Base-by-base conservation (phyloP, 2,888 invertebrate genomes). In the Atethmia centrago region DNA sequence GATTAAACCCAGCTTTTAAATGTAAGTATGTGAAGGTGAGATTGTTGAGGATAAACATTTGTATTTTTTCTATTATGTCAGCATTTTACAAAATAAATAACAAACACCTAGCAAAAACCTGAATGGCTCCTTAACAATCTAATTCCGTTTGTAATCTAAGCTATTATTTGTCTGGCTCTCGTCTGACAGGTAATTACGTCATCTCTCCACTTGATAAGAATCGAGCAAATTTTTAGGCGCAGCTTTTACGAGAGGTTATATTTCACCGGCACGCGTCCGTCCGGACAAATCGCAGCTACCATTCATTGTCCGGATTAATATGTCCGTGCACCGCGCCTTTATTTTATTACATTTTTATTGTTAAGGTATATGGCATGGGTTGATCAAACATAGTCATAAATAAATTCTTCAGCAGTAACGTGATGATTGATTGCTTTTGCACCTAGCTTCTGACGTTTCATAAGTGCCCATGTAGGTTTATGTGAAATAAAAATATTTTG, bases 181-280 rank as follows among this genome's bases (percentile, higher is more conserved):
- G 80, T 84, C 80, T 79, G 89, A 89, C 90, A 87, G 90, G 86
- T 88, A 88, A 90, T 89, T 88, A 85, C 83, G 77, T 77, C 78
- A 81, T 81, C 66, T 78, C 75, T 42, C 58, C 66, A 69, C 71
- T 70, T 75, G 85, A 87, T 85, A 88, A 85, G 74, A 72, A 83
- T 83, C 83, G 77, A 63, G 70, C 66, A 79, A 84, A 85, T 82
- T 85, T 85, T 83, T 77, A 78, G 77, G 71, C 70, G 76, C 73
- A 77, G 73, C 79, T 85, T 70, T 84, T 82, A 85, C 71, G 81
- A 85, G 77, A 71, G 53, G 69, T 67, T 75, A 85, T 85, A 85
- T 87, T 85, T 84, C 62, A 80, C 51, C 62, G 73, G 71, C 79
- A 77, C 67, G 71, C 63, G 75, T 66, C 66, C 73, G 75, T 76